Conservation (phyloP, 2,113 vertebrate genomes). For the Bubo blakistoni region DNA sequence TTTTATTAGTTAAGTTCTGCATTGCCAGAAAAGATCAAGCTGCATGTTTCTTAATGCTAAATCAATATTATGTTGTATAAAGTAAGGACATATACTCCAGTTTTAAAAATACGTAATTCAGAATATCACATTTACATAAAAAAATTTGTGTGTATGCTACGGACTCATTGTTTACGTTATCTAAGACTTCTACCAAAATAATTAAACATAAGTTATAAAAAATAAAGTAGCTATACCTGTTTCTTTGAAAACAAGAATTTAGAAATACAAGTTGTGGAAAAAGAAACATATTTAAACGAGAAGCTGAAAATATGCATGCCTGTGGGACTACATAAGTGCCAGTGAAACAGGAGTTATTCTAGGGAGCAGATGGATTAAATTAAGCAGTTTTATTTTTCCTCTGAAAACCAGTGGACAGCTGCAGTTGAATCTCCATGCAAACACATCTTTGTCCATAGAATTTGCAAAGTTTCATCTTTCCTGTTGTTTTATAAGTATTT, state of each 20-base stretch:
- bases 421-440: background rate
- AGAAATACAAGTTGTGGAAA: background rate
- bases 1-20: background rate
- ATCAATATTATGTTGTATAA: background rate
- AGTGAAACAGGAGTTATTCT: background rate
- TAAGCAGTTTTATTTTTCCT: background rate
- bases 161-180: background rate
- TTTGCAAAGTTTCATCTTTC: background rate
- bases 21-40: background rate
- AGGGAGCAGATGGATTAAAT: background rate
- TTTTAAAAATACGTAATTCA: background rate
- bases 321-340: background rate
- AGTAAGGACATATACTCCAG: background rate
- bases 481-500: background rate
- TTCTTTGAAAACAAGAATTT: background rate
- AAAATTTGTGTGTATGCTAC: background rate
- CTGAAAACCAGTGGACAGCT: background rate
- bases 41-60: background rate
- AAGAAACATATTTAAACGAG: background rate
- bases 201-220: background rate
- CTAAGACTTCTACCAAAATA: background rate
- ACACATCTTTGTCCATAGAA: background rate
- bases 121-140: background rate
- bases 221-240: no score
- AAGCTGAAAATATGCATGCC: background rate